Percentiles rank a stretch among this genome's conserved stretches.
Conservation (phyloP, 2,797 vertebrate species). For the Crotalus adamanteus region DNA sequence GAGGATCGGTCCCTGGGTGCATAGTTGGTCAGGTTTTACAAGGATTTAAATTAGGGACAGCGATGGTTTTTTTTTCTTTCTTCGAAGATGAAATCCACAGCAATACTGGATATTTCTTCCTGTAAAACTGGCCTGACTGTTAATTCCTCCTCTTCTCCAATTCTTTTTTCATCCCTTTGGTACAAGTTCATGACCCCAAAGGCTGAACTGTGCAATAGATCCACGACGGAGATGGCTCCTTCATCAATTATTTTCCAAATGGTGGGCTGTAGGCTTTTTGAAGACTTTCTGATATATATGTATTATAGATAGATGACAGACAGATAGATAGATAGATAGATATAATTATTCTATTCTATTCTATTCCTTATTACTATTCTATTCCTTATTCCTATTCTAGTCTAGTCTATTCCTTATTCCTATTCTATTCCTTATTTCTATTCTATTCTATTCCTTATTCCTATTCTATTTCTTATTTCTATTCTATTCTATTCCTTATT, state of each 20-base stretch:
- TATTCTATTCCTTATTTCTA: no score
- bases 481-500: no score
- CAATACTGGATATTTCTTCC: neutral
- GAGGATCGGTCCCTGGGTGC: neutral
- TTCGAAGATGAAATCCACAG: neutral
- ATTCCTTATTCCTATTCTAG: no score
- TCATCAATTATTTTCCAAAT: neutral
- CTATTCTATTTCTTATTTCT: no score
- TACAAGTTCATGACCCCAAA: neutral
- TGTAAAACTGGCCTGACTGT: neutral
- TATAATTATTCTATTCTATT: no score
- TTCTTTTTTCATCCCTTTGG: neutral
- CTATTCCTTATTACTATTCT: no score
- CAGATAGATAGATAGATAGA: no score
- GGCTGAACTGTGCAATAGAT: neutral
- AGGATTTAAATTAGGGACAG: neutral
- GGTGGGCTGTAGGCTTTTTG: neutral
- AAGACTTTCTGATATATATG: neutral
- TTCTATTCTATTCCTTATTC: no score
- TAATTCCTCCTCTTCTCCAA: neutral
- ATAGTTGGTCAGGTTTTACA: neutral
- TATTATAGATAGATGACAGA: no score
- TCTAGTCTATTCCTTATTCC: no score
- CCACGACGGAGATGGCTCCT: neutral
- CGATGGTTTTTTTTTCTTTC: neutral